These are phyloP conservation scores for Peromyscus maniculatus DNA, from an alignment of 2,113 vertebrate species.

Conservation along the genomic window DNA sequence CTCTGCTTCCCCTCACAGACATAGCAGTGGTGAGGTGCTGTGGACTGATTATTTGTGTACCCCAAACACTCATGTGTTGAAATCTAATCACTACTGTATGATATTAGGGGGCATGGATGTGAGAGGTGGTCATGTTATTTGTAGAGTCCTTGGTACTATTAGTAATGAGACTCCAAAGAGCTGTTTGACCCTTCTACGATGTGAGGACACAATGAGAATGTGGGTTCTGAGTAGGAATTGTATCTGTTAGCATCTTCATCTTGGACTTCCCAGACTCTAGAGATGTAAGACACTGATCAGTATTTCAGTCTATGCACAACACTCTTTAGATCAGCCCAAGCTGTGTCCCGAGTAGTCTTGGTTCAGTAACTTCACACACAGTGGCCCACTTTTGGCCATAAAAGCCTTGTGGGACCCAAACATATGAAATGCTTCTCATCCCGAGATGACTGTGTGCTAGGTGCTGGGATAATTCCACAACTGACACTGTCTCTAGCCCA, in stretches of 20 bases:
- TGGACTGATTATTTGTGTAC: not conserved
- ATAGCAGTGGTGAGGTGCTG: too few relatives aligned
- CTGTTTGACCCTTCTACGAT: not conserved
- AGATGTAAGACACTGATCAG: not conserved
- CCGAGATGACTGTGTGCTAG: not conserved
- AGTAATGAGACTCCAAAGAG: not conserved
- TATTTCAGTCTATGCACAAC: not conserved
- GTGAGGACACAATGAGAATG: not conserved
- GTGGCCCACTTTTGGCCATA: not conserved
- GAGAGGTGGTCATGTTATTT: not conserved
- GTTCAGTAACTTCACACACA: not conserved
- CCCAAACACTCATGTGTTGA: not conserved
- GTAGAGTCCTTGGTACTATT: not conserved
- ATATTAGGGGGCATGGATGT: not conserved
- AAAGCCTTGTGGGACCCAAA: not conserved
- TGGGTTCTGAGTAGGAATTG: not conserved
- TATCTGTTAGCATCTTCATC: not conserved
- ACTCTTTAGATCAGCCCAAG: not conserved
- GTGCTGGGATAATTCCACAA: not conserved
- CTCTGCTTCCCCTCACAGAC: too few relatives aligned
- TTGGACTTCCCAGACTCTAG: not conserved
- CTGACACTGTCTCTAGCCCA: not conserved
- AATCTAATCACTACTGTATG: not conserved
- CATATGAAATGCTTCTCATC: not conserved
- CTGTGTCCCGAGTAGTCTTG: not conserved